Evolutionary conservation across 2,888 invertebrate species (phyloP), one percentile per base, ranked within the genome.

Genomic region (Oscheius onirici): DNA sequence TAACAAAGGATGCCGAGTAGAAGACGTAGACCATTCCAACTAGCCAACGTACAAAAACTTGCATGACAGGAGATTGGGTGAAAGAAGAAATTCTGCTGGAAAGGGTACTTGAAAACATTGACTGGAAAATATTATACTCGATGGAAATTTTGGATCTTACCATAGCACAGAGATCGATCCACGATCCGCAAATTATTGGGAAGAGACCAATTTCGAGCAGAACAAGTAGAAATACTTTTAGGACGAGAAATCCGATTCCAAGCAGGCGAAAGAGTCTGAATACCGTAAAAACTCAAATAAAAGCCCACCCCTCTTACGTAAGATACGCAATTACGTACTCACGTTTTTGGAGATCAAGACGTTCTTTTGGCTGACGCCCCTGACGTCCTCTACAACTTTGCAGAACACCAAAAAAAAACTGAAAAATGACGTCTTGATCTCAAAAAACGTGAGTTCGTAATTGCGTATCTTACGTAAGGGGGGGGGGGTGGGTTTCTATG

Each of bases 1-100:
- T 90, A 52, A 97, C 94, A 88, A 95, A 97, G 0, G 96, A 96
- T 8, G 97, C 99, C 88, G 99, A 97, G 90, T 99, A 99, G 89
- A 99, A 99, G 15, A 99, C 96, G 88, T 96, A 99, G 11, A 91
- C 94, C 96, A 99, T 97, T 72, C 99, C 99, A 8, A 96, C 94
- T 49, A 97, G 92, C 99, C 99, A 99, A 88, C 99, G 97, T 69
- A 99, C 93, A 88, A 97, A 97, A 91, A 97, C 94, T 5, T 95
- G 94, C 0, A 97, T 96, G 83, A 95, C 95, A 0, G 97, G 97
- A 0, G 96, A 95, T 0, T 93, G 91, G 77, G 92, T 92, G 82
- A 97, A 94, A 76, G 94, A 94, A 0, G 92, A 91, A 88, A 95
- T 93, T 46, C 97, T 91, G 76, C 77, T 76, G 10, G 77, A 76